Evolutionary conservation across 1,140 invertebrate species (phyloP).

Genomic region (Proctacanthus coquilletti): DNA sequence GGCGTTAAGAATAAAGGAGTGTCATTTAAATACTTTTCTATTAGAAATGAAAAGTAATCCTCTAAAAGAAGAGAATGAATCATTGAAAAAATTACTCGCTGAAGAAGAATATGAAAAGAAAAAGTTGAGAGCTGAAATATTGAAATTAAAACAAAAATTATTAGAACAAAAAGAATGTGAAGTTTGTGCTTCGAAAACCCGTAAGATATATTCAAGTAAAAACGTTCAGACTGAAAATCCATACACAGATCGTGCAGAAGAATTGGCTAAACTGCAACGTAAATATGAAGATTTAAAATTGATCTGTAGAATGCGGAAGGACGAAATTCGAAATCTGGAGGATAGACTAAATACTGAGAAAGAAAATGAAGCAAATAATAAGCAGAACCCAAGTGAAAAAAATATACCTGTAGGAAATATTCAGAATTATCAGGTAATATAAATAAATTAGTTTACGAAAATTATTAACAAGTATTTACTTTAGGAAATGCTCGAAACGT

Average conservation of each 20-base stretch:
- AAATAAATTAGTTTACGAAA: not conserved
- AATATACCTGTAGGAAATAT: not conserved
- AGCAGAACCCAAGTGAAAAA: no score
- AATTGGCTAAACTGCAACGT: not conserved
- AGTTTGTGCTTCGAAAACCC: no score
- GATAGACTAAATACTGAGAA: not conserved
- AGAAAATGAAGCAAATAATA: conserved; percentile 1
- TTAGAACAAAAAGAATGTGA: no score
- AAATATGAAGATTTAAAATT: not conserved
- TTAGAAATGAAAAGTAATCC: conserved; percentile 18
- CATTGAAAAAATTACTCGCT: conserved; percentile 13
- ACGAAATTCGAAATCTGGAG: not conserved
- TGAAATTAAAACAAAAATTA: no score
- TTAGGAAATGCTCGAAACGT: not conserved
- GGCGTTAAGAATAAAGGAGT: conserved; percentile 12
- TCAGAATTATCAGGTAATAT: not conserved
- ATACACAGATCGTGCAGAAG: not conserved
- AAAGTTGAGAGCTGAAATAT: conserved; percentile 11
- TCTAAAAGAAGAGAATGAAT: conserved; percentile 16
- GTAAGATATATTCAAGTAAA: conserved; percentile 4
- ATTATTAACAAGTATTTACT: no score
- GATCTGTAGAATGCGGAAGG: not conserved
- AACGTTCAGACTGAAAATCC: not conserved
- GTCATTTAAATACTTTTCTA: conserved; percentile 15
- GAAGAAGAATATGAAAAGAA: conserved; percentile 12